Conservation (phyloP, 2,797 vertebrate genomes). For the Orientallactaga sibirica region DNA sequence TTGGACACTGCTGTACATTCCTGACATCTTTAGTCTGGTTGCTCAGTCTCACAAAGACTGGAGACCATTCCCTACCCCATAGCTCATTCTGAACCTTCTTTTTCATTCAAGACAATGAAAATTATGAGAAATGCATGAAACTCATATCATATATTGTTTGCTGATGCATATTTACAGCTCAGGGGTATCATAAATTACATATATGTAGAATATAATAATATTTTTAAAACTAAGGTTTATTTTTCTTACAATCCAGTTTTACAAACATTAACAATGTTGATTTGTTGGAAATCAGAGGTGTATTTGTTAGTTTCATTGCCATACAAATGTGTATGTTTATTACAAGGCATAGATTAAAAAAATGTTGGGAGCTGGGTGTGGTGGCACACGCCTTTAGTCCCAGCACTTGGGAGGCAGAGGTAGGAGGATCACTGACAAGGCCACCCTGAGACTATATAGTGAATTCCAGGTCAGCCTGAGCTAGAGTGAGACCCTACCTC, state of each 20-base stretch:
- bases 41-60: not conserved
- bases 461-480: too few relatives aligned
- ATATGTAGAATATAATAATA: not conserved
- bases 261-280: constrained; percentile 24
- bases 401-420: too few relatives aligned
- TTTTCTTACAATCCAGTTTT: constrained; percentile 43
- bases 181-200: not conserved
- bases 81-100: not conserved
- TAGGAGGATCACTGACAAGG: too few relatives aligned
- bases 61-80: not conserved
- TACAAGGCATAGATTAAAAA: not conserved
- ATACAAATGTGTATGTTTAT: not conserved
- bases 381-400: too few relatives aligned
- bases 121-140: not conserved
- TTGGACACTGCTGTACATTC: not conserved
- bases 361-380: too few relatives aligned
- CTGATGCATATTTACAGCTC: not conserved
- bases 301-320: not conserved
- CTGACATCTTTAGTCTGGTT: not conserved
- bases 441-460: too few relatives aligned
- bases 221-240: constrained; percentile 16
- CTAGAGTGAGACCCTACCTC: too few relatives aligned
- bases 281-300: not conserved
- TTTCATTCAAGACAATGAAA: not conserved
- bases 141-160: not conserved